Evolutionary conservation across 2,888 invertebrate species (phyloP).

Genomic region (Drosophila mettleri): DNA sequence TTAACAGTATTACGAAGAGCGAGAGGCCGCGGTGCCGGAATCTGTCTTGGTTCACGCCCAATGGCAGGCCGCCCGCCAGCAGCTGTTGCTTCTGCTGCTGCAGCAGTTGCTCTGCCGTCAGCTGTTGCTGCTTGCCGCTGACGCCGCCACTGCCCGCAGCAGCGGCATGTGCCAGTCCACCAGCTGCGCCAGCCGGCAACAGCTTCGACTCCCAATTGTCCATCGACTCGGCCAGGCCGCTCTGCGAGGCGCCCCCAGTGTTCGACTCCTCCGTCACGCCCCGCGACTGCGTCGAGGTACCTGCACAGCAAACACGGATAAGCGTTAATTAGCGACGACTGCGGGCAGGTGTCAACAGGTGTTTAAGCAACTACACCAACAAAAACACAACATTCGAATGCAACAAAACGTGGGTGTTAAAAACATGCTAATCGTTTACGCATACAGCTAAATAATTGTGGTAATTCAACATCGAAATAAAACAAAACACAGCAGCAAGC

Average conservation of each 20-base stretch:
- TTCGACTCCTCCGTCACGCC: slow-evolving; percentile 78
- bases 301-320: slow-evolving; percentile 67
- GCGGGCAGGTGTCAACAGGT: neutral
- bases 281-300: slow-evolving; percentile 83
- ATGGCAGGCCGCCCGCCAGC: slow-evolving; percentile 36
- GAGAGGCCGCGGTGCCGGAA: slow-evolving; percentile 83
- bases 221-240: slow-evolving; percentile 37
- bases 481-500: neutral
- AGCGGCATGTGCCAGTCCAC: slow-evolving; percentile 30
- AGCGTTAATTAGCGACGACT: neutral
- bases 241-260: slow-evolving; percentile 48
- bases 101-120: slow-evolving; percentile 42
- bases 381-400: slow-evolving; percentile 62
- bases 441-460: slow-evolving; percentile 1
- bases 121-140: slow-evolving; percentile 33
- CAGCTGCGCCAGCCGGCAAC: slow-evolving; percentile 54
- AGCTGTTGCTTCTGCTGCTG: slow-evolving; percentile 57
- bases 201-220: slow-evolving; percentile 62
- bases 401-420: slow-evolving; percentile 29
- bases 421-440: slow-evolving; percentile 36
- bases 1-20: slow-evolving; percentile 86
- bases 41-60: slow-evolving; percentile 43
- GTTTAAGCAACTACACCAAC: slow-evolving; percentile 56
- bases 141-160: slow-evolving; percentile 5
- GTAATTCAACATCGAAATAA: neutral